Percentiles rank a stretch among this genome's conserved stretches.
phyloP scores from a whole-genome alignment of 2,797 vertebrate genomes.

The Pteronotus mesoamericanus region DNA sequence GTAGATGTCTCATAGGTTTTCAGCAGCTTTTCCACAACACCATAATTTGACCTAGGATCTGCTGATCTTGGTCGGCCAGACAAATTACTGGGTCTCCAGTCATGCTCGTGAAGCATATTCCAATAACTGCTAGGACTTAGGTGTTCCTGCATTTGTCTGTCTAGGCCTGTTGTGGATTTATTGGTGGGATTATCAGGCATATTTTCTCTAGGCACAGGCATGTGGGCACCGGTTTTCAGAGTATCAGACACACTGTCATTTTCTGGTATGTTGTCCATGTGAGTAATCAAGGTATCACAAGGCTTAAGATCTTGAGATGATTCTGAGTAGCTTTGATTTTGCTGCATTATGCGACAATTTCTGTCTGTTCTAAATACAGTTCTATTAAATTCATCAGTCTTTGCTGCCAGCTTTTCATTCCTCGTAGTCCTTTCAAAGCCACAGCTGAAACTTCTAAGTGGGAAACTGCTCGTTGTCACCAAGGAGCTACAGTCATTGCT shows the following conservation, averaged over 20 bases:
- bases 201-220: conserved; percentile 64
- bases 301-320: conserved; percentile 68
- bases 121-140: conserved; percentile 76
- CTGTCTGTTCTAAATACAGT: conserved; percentile 93
- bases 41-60: conserved; percentile 95
- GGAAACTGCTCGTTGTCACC: conserved; percentile 14
- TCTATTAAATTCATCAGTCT: conserved; percentile 95
- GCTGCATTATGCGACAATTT: conserved; percentile 77
- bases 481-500: conserved; percentile 43
- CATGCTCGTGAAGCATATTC: conserved; percentile 85
- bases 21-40: conserved; percentile 93
- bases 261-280: conserved; percentile 51
- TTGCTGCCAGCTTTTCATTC: conserved; percentile 91
- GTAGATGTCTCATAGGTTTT: conserved; percentile 90
- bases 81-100: conserved; percentile 93
- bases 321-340: conserved; percentile 71
- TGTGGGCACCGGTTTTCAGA: conserved; percentile 56
- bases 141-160: conserved; percentile 79
- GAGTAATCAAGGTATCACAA: background rate
- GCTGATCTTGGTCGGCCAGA: conserved; percentile 93
- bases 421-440: conserved; percentile 78
- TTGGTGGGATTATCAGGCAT: conserved; percentile 57
- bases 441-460: conserved; percentile 73
- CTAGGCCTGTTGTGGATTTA: conserved; percentile 63
- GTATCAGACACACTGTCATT: background rate